These are phyloP conservation scores for Nasonovia ribisnigri DNA, from an alignment of 2,888 invertebrate genomes.

Conservation along the genomic window DNA sequence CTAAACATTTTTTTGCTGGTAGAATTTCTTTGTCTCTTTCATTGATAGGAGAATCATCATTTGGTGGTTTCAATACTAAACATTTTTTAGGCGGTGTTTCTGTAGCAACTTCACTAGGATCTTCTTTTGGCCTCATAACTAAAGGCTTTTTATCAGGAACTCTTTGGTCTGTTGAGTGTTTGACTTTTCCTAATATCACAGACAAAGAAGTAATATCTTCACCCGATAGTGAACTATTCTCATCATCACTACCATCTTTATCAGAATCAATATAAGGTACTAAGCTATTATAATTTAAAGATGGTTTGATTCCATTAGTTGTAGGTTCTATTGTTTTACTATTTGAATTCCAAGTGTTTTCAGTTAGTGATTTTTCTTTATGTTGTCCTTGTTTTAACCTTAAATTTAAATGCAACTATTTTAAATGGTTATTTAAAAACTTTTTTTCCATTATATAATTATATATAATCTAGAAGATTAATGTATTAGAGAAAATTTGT, in stretches of 20 bases:
- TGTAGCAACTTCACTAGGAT: background rate
- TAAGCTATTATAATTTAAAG: conserved; percentile 55
- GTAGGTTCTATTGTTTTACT: conserved; percentile 37
- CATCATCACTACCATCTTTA: conserved; percentile 60
- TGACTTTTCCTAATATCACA: conserved; percentile 8
- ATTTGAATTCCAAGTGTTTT: background rate
- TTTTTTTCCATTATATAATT: background rate
- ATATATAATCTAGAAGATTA: background rate
- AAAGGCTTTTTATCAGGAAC: conserved; percentile 60
- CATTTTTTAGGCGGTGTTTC: conserved; percentile 53
- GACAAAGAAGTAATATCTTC: background rate
- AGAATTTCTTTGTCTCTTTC: background rate
- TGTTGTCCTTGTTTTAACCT: conserved; percentile 47
- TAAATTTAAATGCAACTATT: background rate
- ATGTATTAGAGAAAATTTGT: too few species aligned
- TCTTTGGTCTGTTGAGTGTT: conserved; percentile 42
- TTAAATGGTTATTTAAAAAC: background rate
- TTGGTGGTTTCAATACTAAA: conserved; percentile 49
- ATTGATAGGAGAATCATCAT: conserved; percentile 37
- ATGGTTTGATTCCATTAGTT: conserved; percentile 56
- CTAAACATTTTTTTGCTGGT: conserved; percentile 51
- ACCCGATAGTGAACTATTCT: conserved; percentile 48
- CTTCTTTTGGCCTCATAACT: conserved; percentile 37
- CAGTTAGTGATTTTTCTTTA: conserved; percentile 27
- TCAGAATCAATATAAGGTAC: conserved; percentile 66